phyloP scores from a whole-genome alignment of 2,113 vertebrate species.

The Todiramphus saurophagus region DNA sequence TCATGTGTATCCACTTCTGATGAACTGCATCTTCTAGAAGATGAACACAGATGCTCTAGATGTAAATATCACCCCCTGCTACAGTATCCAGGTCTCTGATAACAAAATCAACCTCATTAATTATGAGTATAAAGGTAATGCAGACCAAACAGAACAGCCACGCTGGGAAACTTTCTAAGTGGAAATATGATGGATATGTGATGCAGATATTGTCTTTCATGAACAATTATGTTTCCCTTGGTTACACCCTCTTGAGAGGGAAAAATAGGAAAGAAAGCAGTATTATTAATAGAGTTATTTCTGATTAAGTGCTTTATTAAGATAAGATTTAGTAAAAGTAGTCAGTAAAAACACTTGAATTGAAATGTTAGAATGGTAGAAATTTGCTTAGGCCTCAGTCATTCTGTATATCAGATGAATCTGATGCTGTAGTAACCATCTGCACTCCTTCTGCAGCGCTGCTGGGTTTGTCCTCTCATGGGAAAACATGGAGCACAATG shows the following conservation, averaged over 20 bases:
- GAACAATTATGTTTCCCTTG: slow-evolving; percentile 44
- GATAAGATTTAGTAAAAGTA: not conserved
- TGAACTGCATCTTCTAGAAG: not conserved
- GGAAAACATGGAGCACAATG: not conserved
- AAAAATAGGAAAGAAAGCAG: not conserved
- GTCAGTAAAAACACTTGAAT: not conserved
- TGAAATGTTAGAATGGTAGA: not conserved
- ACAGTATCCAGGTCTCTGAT: not conserved
- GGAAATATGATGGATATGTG: not conserved
- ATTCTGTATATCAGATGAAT: not conserved
- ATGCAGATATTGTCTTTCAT: slow-evolving; percentile 20
- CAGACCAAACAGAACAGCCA: not conserved
- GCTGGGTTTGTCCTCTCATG: accelerated
- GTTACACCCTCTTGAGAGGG: not conserved
- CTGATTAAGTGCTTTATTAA: not conserved
- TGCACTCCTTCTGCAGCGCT: not conserved
- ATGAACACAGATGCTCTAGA: not conserved
- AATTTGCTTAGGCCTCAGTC: not conserved
- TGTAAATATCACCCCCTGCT: not conserved
- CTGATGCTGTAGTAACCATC: not conserved
- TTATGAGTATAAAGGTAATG: not conserved
- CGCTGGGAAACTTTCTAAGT: not conserved
- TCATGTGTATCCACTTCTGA: not conserved
- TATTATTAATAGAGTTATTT: not conserved
- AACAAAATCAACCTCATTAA: not conserved